These are phyloP conservation scores for Orchesella cincta DNA, from an alignment of 1,140 invertebrate genomes.

Conservation along the genomic window DNA sequence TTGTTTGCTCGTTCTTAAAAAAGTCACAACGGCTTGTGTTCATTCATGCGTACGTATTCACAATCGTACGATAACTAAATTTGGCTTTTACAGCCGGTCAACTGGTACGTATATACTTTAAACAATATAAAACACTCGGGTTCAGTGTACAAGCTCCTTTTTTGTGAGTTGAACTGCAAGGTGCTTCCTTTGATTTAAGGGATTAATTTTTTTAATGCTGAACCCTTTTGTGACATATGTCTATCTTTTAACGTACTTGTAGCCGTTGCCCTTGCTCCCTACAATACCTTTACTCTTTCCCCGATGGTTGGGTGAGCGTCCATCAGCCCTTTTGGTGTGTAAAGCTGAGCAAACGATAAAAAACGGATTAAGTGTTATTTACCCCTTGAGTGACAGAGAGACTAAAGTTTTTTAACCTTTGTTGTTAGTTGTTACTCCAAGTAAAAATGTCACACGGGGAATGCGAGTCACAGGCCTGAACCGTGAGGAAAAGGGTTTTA, in stretches of 20 bases:
- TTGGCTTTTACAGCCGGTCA: no score
- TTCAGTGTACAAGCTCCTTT: no score
- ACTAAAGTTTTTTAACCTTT: slow-evolving; percentile 8
- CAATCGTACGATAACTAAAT: no score
- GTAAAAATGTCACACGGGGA: neutral
- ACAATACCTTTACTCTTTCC: neutral
- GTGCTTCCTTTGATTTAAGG: slow-evolving; percentile 3
- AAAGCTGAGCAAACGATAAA: slow-evolving; percentile 7
- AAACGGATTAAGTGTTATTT: slow-evolving; percentile 11
- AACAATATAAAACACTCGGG: no score
- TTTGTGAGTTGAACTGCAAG: neutral
- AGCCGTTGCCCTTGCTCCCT: no score
- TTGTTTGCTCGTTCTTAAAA: no score
- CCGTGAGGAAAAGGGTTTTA: neutral
- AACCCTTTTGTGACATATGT: neutral
- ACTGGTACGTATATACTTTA: no score
- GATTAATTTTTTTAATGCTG: slow-evolving; percentile 12
- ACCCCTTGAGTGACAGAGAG: neutral
- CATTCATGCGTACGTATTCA: no score
- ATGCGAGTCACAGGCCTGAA: no score
- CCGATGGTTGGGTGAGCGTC: neutral
- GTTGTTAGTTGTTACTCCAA: neutral
- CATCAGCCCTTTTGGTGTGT: neutral
- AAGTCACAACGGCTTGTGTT: no score
- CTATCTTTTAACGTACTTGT: neutral